Evolutionary conservation across 2,888 invertebrate species (phyloP), one percentile per base, ranked within the genome.

Genomic region (Sesia bembeciformis): DNA sequence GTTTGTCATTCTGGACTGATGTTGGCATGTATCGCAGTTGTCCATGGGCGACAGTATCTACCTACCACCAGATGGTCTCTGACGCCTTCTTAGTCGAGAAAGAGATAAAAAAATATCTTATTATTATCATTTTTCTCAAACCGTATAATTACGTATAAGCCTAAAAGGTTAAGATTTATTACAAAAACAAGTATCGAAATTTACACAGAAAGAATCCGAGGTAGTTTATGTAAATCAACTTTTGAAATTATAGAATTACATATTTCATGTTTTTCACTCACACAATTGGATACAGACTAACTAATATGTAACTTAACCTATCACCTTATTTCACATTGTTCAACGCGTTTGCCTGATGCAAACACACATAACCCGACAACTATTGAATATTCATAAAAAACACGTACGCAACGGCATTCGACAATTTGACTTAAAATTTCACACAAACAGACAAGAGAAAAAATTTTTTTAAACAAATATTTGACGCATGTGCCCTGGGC

Each of bases 381-480:
- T 67, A 66, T 75, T 87, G 83, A 84, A 87, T 88, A 87, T 87
- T 87, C 86, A 88, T 78, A 69, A 63, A 59, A 58, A 54, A 52
- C 51, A 52, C 59, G 59, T 65, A 75, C 71, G 70, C 70, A 65
- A 70, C 66, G 74, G 73, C 68, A 80, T 81, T 80, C 76, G 76
- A 78, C 81, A 84, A 83, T 81, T 82, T 84, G 82, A 78, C 83
- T 80, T 78, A 76, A 81, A 81, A 82, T 87, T 86, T 88, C 86
- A 87, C 86, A 83, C 87, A 86, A 87, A 85, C 79, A 82, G 60
- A 66, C 61, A 62, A 68, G 58, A 64, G 65, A 59, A 56, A 56
- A 62, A 54, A 52, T 60, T 58, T 68, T 65, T 67, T 72, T 73
- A 66, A 52, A 54, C 58, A 61, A 64, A 63, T 61, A 65, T 67